These are phyloP conservation scores for Caenorhabditis remanei DNA, from an alignment of 1,140 invertebrate genomes.

Conservation along the genomic window DNA sequence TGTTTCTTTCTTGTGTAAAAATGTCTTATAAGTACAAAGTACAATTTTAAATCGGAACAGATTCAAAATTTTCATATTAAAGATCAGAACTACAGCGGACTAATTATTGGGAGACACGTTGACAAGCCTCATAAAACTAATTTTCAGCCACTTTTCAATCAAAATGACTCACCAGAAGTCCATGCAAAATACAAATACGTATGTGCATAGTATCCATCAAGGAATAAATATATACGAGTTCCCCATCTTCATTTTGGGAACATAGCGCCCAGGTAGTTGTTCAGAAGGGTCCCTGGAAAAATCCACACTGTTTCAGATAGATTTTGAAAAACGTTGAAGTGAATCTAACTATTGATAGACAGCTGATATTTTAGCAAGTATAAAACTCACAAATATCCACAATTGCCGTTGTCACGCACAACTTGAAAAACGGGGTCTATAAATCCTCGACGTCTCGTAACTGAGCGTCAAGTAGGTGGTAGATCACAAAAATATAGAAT, in stretches of 20 bases:
- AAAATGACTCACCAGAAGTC: conserved; percentile 3
- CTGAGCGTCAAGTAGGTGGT: conserved; percentile 1
- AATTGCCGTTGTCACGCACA: conserved; percentile 23
- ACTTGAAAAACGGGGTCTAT: conserved; percentile 49
- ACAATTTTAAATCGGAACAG: too few relatives aligned
- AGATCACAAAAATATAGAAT: conserved; percentile 52
- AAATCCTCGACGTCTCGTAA: neutral
- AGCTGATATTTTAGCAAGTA: too few relatives aligned
- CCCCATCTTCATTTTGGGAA: conserved; percentile 8
- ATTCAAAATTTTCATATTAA: too few relatives aligned
- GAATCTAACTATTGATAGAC: neutral
- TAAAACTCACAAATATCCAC: conserved; percentile 54
- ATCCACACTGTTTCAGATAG: neutral
- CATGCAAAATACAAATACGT: conserved; percentile 35
- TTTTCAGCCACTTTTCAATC: neutral
- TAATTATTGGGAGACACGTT: too few relatives aligned
- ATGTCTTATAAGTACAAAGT: too few relatives aligned
- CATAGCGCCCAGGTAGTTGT: conserved; percentile 30
- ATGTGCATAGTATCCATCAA: neutral
- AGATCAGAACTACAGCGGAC: too few relatives aligned
- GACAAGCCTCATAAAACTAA: too few relatives aligned
- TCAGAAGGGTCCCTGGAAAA: neutral
- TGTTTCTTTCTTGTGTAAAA: too few relatives aligned
- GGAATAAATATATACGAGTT: neutral
- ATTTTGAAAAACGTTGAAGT: neutral